Base-by-base conservation (phyloP, 2,888 invertebrate genomes). In the Temnothorax rugatulus region DNA sequence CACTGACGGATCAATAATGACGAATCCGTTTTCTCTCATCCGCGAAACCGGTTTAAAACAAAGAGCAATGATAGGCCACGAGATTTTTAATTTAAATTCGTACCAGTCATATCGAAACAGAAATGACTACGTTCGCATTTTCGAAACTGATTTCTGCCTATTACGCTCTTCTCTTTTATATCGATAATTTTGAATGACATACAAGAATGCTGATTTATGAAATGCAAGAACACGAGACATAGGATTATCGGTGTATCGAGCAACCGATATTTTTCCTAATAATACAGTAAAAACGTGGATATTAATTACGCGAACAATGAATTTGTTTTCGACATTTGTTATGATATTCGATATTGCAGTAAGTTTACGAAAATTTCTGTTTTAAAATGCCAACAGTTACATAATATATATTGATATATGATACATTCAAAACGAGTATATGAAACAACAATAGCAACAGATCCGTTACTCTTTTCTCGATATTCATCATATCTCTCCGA, bases 51-150 rank as follows among this genome's bases (percentile, higher is more conserved):
- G 85, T 85, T 75, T 82, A 54, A 82, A 83, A 87, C 77, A 87
- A 87, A 89, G 71, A 77, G 44, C 71, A 77, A 71, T 38, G 25
- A 83, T 44, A 75, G 63, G 61, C 21, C 52, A 34, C 54, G 71
- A 77, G 82, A 86, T 91, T 91, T 91, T 88, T 91, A 91, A 87
- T 90, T 88, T 83, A 82, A 86, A 83, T 71, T 69, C 74, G 86
- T 88, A 87, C 84, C 84, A 74, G 54, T 84, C 83, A 81, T 75
- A 86, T 84, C 86, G 87, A 88, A 86, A 86, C 86, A 87, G 84
- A 87, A 91, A 90, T 82, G 85, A 85, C 69, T 86, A 75, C 64
- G 85, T 74, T 69, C 86, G 77, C 83, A 69, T 84, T 86, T 87
- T 73, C 54, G 66, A 75, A 82, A 83, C 68, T 87, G 85, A 88